Percentiles rank a stretch among this genome's conserved stretches.
phyloP scores from a whole-genome alignment of 2,888 invertebrate species.

The Pheosia tremula region DNA sequence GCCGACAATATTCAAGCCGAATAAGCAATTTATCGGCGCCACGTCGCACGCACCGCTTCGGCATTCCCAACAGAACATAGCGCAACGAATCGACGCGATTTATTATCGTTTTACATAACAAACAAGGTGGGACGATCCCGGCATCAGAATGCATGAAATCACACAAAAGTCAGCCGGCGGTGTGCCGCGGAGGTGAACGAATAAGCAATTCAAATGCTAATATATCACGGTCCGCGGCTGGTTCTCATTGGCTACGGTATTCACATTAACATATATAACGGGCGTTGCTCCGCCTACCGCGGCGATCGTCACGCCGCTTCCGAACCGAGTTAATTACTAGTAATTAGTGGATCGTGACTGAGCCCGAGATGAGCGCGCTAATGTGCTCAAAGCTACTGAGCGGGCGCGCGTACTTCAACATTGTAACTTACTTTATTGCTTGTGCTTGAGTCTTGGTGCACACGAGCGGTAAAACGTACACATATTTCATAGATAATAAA shows the following conservation, averaged over 20 bases:
- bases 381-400: conserved; percentile 38
- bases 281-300: conserved; percentile 71
- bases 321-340: conserved; percentile 75
- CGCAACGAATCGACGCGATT: conserved; percentile 60
- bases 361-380: conserved; percentile 54
- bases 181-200: conserved; percentile 59
- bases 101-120: conserved; percentile 67
- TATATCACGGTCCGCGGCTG: conserved; percentile 78
- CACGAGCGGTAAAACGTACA: neutral
- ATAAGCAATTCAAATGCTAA: conserved; percentile 83
- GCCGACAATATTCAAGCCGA: conserved; percentile 51
- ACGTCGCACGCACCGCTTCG: conserved; percentile 49
- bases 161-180: conserved; percentile 62
- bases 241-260: conserved; percentile 77
- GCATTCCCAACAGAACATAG: conserved; percentile 52
- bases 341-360: conserved; percentile 77
- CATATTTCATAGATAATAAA: too few relatives aligned
- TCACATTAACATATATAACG: conserved; percentile 79
- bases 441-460: neutral
- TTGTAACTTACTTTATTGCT: conserved; percentile 9
- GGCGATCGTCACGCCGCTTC: conserved; percentile 70
- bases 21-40: conserved; percentile 62
- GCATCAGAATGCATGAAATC: conserved; percentile 66
- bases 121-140: conserved; percentile 56
- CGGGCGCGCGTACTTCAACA: conserved; percentile 33